Conservation (phyloP, 1,140 invertebrate species). For the Monochamus saltuarius region DNA sequence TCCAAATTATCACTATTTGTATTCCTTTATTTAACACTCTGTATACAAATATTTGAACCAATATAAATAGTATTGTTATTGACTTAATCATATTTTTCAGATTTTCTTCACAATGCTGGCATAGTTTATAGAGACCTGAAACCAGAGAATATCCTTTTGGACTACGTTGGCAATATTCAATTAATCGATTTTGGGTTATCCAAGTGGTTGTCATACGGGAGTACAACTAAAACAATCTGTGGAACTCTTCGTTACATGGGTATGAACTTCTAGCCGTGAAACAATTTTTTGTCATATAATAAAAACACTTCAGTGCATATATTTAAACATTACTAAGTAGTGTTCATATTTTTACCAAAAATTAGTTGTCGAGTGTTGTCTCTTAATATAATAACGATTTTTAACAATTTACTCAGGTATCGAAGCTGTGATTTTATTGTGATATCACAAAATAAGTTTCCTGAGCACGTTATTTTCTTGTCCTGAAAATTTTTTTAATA, state of each 20-base stretch:
- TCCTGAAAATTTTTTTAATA: constrained; percentile 6
- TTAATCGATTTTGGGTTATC: constrained; percentile 92
- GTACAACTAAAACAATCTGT: constrained; percentile 82
- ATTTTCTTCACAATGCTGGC: constrained; percentile 89
- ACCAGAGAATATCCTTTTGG: constrained; percentile 87
- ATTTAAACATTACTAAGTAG: constrained; percentile 18
- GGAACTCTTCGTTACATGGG: constrained; percentile 91
- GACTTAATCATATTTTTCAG: constrained; percentile 56
- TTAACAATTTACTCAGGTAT: constrained; percentile 27
- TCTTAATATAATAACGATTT: background rate
- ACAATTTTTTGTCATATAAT: constrained; percentile 5
- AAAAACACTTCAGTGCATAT: constrained; percentile 15
- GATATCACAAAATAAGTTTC: constrained; percentile 27
- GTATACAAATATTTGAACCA: too few relatives aligned
- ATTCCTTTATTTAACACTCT: too few relatives aligned
- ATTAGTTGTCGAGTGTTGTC: background rate
- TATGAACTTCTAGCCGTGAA: constrained; percentile 51
- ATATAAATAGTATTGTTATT: background rate
- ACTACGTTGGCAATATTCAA: constrained; percentile 74
- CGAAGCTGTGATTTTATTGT: constrained; percentile 35
- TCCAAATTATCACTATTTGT: too few relatives aligned
- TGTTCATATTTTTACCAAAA: constrained; percentile 25
- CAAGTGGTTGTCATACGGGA: constrained; percentile 80
- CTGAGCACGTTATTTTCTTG: constrained; percentile 20
- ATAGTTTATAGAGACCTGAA: constrained; percentile 90